These are phyloP conservation scores for Dryobota labecula DNA, from an alignment of 2,888 invertebrate species.

Conservation along the genomic window DNA sequence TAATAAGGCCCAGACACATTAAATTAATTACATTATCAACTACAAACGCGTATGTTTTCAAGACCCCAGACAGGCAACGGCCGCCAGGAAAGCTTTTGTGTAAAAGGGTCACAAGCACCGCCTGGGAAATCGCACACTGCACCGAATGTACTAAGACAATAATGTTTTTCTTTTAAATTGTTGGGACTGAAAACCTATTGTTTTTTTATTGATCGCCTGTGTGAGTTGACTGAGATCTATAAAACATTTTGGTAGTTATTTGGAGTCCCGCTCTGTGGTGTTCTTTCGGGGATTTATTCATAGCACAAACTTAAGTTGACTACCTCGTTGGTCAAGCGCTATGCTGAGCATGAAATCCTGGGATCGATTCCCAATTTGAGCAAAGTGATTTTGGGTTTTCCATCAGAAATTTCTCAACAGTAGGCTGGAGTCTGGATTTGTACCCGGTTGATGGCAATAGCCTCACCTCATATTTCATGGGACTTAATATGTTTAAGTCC, in stretches of 20 bases:
- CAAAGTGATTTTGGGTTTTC: no score
- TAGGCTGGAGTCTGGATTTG: no score
- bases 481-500: no score
- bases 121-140: conserved; percentile 50
- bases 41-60: conserved; percentile 49
- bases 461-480: no score
- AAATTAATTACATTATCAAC: conserved; percentile 39
- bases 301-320: not conserved
- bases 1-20: conserved; percentile 21
- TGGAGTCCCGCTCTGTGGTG: not conserved
- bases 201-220: not conserved
- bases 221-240: not conserved
- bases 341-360: no score
- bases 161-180: conserved; percentile 43
- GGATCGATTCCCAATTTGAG: no score
- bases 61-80: conserved; percentile 60
- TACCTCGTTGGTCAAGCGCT: no score
- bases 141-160: conserved; percentile 19
- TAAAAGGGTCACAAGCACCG: conserved; percentile 35
- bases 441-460: no score
- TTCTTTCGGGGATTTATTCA: not conserved
- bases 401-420: no score
- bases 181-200: conserved; percentile 4
- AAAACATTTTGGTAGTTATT: not conserved
- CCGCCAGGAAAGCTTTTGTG: conserved; percentile 47